Base-by-base conservation (phyloP, 64 coral and sea anemone genomes). In the Porites australiensis region DNA sequence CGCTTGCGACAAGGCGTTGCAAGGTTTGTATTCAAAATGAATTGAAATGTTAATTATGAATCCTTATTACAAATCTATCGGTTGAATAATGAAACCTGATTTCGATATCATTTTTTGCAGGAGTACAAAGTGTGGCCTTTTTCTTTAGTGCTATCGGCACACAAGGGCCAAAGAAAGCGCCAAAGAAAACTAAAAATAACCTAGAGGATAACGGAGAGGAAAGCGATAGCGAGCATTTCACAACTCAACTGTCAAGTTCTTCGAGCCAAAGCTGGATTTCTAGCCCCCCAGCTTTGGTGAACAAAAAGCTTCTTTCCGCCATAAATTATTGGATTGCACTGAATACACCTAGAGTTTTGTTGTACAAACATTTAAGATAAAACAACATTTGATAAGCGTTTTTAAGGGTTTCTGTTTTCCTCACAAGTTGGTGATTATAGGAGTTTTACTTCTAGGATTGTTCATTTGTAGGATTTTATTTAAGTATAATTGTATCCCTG, bases 141-240 rank as follows among this genome's bases (percentile, higher is more conserved):
- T 89, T 89, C 47, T 89, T 89, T 62, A 78, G 73, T 53, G 45
- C 87, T 23, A 75, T 67, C 50, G n/a, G 72, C 45, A 77, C 74
- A 15, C 75, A 75, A 64, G 73, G 46, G 77, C 75, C 46, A 6
- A 53, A 65, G 19, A 64, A 52, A 67, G 11, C 11, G 6, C 58
- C 12, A n/a, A 89, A 75, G 50, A 23, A 64, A 55, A 11, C 0
- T 7, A 5, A 55, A 11, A 67, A 52, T 52, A 75, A 8, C n/a
- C 58, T 68, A 14, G 73, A 78, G 12, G 60, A 67, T 49, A 47
- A 48, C 14, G 43, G 75, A n/a, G 75, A 45, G 15, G 87, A 89
- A 78, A 63, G 74, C 18, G 46, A 89, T 78, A 44, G 10, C 53
- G 53, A 55, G 5, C 5, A 55, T 55, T 55, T 11, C 53, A 64